Conservation (phyloP, 2,113 vertebrate genomes). For the Phrynosoma blainvillii region DNA sequence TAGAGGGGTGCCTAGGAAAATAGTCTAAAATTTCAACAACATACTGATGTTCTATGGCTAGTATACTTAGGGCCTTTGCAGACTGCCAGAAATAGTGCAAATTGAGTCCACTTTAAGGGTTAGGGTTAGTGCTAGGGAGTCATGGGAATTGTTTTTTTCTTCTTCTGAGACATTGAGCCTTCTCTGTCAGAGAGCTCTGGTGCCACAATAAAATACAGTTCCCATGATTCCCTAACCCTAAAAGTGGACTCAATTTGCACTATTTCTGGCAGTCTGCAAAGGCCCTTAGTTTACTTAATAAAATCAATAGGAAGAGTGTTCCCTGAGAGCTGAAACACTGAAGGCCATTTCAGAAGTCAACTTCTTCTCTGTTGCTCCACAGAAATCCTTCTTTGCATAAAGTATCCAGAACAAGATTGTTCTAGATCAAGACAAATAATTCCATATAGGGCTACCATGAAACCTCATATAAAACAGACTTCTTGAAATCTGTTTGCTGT, state of each 20-base stretch:
- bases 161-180: too few relatives aligned
- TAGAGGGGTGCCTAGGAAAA: not conserved
- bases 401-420: not conserved
- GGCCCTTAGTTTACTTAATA: not conserved
- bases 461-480: not conserved
- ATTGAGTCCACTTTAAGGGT: too few relatives aligned
- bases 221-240: too few relatives aligned
- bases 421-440: not conserved
- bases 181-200: too few relatives aligned
- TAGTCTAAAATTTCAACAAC: too few relatives aligned
- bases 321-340: not conserved
- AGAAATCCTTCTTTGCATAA: not conserved
- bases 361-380: not conserved
- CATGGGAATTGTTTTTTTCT: too few relatives aligned
- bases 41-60: not conserved
- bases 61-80: too few relatives aligned
- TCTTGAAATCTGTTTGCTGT: not conserved
- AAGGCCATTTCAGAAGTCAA: not conserved
- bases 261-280: too few relatives aligned
- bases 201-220: too few relatives aligned
- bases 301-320: not conserved
- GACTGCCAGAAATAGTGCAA: too few relatives aligned
- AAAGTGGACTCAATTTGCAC: too few relatives aligned
- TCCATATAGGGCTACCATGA: not conserved
- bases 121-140: too few relatives aligned